Evolutionary conservation across 2,797 vertebrate species (phyloP).

Genomic region (Scarus forsteni): DNA sequence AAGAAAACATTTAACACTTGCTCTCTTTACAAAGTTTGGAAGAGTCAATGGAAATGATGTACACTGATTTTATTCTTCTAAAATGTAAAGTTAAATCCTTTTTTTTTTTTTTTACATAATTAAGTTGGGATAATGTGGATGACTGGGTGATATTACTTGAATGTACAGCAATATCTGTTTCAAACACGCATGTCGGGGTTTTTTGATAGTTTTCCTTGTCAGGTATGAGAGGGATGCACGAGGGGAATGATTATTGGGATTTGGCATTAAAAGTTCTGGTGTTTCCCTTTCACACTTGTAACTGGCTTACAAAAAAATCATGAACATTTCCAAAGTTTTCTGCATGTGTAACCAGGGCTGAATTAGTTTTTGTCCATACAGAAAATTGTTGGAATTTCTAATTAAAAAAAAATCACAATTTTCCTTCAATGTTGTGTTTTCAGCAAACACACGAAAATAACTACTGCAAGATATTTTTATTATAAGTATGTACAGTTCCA

Average conservation of each 20-base stretch:
- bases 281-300: background rate
- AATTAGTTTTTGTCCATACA: too few relatives aligned
- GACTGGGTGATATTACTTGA: background rate
- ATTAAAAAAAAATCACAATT: background rate
- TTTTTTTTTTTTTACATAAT: constrained; percentile 7
- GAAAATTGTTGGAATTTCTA: background rate
- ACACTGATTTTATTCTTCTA: background rate
- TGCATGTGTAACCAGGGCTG: too few relatives aligned
- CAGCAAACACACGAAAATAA: constrained; percentile 13
- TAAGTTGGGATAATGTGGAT: constrained; percentile 3
- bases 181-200: too few relatives aligned
- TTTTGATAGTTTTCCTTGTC: too few relatives aligned
- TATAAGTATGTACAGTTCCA: constrained; percentile 78
- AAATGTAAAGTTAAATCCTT: background rate
- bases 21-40: background rate
- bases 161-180: background rate
- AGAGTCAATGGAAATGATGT: background rate
- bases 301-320: too few relatives aligned
- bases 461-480: constrained; percentile 72
- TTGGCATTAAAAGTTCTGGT: too few relatives aligned
- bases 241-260: too few relatives aligned
- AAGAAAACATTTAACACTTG: constrained; percentile 21
- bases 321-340: too few relatives aligned
- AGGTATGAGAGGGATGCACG: too few relatives aligned
- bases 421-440: constrained; percentile 14